Conservation (phyloP, 2,888 invertebrate genomes). For the Diploptera punctata region DNA sequence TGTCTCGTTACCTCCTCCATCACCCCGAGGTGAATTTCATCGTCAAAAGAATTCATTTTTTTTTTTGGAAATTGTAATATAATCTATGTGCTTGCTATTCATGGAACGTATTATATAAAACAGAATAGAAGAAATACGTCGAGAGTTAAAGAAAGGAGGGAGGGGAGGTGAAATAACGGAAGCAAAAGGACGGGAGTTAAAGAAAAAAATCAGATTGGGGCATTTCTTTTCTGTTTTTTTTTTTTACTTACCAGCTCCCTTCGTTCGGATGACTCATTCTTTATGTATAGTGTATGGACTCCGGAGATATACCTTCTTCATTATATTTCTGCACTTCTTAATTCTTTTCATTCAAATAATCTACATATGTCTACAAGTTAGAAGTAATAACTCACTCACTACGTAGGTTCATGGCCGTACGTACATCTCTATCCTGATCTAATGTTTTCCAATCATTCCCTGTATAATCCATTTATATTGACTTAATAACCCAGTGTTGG, state of each 20-base stretch:
- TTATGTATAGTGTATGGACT: background rate
- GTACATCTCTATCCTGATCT: too few relatives aligned
- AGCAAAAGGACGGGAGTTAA: background rate
- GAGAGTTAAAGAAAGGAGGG: background rate
- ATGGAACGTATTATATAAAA: background rate
- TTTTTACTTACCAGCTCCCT: background rate
- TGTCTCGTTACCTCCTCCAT: too few relatives aligned
- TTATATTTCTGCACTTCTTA: too few relatives aligned
- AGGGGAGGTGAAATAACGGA: background rate
- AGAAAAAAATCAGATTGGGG: conserved; percentile 7
- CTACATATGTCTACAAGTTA: too few relatives aligned
- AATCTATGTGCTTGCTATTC: background rate
- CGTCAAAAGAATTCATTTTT: background rate
- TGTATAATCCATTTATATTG: too few relatives aligned
- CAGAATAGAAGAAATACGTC: background rate
- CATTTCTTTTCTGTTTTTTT: background rate
- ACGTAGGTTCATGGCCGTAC: too few relatives aligned
- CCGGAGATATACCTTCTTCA: too few relatives aligned
- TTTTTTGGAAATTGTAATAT: background rate
- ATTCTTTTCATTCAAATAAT: too few relatives aligned
- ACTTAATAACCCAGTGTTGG: too few relatives aligned
- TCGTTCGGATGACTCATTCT: background rate
- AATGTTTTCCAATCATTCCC: too few relatives aligned
- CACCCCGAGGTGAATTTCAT: too few relatives aligned
- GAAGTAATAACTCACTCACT: too few relatives aligned